Percentiles rank a stretch among this genome's conserved stretches.
Conservation (phyloP, 2,888 invertebrate species). For the Xestia xanthographa region DNA sequence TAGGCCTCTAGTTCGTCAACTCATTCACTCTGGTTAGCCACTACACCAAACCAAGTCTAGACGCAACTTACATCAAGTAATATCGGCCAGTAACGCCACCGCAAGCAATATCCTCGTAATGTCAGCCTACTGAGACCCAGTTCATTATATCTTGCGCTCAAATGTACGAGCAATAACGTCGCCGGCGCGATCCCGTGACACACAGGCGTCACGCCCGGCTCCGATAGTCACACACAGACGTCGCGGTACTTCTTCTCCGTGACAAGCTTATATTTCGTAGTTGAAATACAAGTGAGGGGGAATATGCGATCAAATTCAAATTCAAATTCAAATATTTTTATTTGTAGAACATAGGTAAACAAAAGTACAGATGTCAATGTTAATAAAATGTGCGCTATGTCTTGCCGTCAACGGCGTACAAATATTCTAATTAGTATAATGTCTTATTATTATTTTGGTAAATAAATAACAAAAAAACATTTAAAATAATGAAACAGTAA, state of each 20-base stretch:
- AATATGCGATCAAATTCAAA: too few species aligned
- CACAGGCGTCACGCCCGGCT: not conserved
- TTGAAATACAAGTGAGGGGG: conserved; percentile 15
- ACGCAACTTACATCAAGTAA: conserved; percentile 2
- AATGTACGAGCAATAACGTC: conserved; percentile 32
- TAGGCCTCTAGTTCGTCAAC: conserved; percentile 14
- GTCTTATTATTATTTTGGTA: too few species aligned
- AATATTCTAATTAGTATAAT: too few species aligned
- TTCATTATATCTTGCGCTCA: conserved; percentile 25
- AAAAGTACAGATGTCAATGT: too few species aligned
- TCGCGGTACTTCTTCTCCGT: conserved; percentile 7
- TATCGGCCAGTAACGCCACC: conserved; percentile 15
- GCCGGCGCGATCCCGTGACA: conserved; percentile 6
- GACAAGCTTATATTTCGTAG: conserved; percentile 30
- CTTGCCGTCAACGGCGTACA: too few species aligned
- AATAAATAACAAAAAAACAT: too few species aligned
- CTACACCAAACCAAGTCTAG: conserved; percentile 17
- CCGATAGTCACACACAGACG: conserved; percentile 23
- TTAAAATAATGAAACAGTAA: too few species aligned
- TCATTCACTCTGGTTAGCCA: conserved; percentile 14
- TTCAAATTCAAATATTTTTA: too few species aligned
- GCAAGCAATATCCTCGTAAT: conserved; percentile 25
- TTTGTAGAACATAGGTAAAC: too few species aligned
- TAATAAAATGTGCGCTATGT: too few species aligned
- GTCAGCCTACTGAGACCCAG: conserved; percentile 25